phyloP scores from a whole-genome alignment of 2,888 invertebrate species.

The Odontomyia ornata region DNA sequence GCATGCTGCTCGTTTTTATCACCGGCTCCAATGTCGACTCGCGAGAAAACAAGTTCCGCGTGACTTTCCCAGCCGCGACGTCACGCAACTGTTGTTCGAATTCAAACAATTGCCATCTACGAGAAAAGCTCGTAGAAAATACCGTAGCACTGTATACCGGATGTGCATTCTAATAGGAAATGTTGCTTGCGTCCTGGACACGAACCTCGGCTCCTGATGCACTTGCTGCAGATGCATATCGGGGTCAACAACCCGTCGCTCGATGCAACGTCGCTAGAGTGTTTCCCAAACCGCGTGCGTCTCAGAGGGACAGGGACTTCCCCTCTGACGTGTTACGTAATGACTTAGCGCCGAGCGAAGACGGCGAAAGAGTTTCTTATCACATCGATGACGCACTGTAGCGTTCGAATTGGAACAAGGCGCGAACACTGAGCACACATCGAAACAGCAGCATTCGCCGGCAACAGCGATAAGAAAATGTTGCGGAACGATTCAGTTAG shows the following conservation, averaged over 20 bases:
- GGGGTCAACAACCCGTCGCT: slow-evolving; percentile 27
- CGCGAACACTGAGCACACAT: not conserved
- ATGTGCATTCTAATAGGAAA: not conserved
- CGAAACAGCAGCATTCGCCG: not conserved
- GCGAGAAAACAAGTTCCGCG: not conserved
- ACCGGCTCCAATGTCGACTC: not conserved
- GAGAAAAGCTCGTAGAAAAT: too few relatives aligned
- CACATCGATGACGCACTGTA: slow-evolving; percentile 15
- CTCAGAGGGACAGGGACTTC: not conserved
- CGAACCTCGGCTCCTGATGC: not conserved
- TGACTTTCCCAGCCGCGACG: not conserved
- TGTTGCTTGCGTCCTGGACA: slow-evolving; percentile 5
- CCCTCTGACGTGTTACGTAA: slow-evolving; percentile 15
- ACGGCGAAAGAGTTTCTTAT: slow-evolving; percentile 15
- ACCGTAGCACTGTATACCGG: too few relatives aligned
- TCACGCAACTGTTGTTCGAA: not conserved
- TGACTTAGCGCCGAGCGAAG: too few relatives aligned
- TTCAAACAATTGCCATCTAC: not conserved
- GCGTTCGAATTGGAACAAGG: slow-evolving; percentile 1
- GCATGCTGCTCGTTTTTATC: not conserved
- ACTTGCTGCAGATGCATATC: slow-evolving; percentile 30
- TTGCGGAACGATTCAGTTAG: slow-evolving; percentile 4
- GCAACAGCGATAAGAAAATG: slow-evolving; percentile 23
- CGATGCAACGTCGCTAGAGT: not conserved
- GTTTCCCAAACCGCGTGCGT: slow-evolving; percentile 30